A percentile compares a stretch with the other conserved stretches of the same genome.
Evolutionary conservation across 2,113 vertebrate species (phyloP).

Genomic region (Aegithalos caudatus): DNA sequence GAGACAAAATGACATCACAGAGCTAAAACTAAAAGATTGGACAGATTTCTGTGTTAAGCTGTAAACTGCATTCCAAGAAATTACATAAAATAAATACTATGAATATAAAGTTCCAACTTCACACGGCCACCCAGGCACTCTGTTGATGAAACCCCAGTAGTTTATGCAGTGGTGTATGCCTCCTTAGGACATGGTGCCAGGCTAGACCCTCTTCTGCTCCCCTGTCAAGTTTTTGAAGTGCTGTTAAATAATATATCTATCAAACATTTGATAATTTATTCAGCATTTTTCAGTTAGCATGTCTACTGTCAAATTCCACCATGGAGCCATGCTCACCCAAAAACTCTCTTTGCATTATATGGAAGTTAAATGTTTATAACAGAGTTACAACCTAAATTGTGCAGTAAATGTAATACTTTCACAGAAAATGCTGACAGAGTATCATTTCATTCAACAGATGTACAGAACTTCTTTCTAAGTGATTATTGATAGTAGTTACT

Average conservation of each 20-base stretch:
- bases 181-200: background rate
- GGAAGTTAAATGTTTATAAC: background rate
- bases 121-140: background rate
- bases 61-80: background rate
- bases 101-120: background rate
- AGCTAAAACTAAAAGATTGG: background rate
- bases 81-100: background rate
- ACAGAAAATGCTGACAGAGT: background rate
- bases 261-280: background rate
- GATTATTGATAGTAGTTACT: background rate
- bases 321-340: background rate
- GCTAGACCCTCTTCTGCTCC: background rate
- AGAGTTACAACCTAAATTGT: background rate
- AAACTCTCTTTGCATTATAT: background rate
- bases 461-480: background rate
- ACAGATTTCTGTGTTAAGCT: background rate
- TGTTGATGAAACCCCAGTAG: background rate
- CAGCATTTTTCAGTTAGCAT: background rate
- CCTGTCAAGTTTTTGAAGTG: background rate
- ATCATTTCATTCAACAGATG: background rate
- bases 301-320: background rate
- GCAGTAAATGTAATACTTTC: background rate
- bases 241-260: background rate
- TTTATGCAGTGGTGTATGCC: background rate
- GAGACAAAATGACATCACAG: background rate